These are phyloP conservation scores for Festucalex cinctus DNA, from an alignment of 2,113 vertebrate species.

Conservation along the genomic window DNA sequence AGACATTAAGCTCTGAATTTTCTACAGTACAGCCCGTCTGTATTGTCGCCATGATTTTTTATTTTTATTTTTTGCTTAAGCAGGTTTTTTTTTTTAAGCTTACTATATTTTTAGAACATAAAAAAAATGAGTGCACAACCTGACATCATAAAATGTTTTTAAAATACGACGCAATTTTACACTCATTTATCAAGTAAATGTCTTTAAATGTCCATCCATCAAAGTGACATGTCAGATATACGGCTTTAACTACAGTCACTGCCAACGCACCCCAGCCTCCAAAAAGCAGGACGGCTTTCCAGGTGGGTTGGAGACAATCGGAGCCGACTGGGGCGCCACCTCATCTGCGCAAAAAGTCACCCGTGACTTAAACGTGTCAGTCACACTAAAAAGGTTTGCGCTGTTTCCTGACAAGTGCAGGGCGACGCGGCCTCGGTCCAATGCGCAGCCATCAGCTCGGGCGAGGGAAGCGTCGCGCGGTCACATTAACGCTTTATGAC, in stretches of 20 bases:
- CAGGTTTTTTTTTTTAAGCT: background rate
- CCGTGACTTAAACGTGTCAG: constrained; percentile 57
- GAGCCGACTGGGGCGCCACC: constrained; percentile 63
- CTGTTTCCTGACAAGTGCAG: constrained; percentile 35
- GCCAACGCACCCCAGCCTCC: constrained; percentile 14
- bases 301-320: constrained; percentile 61
- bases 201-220: background rate
- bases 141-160: background rate
- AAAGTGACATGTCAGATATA: background rate
- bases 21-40: background rate
- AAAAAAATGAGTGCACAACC: background rate
- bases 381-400: constrained; percentile 46
- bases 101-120: background rate
- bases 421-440: constrained; percentile 21
- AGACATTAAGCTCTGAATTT: background rate
- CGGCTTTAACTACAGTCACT: background rate
- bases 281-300: constrained; percentile 37
- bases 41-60: background rate
- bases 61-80: background rate
- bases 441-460: constrained; percentile 14
- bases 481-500: constrained; percentile 43
- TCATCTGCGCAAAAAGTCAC: constrained; percentile 60
- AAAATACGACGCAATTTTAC: background rate
- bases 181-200: background rate
- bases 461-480: constrained; percentile 2